Base-by-base conservation (phyloP, 2,888 invertebrate genomes). In the Acleris laterana region DNA sequence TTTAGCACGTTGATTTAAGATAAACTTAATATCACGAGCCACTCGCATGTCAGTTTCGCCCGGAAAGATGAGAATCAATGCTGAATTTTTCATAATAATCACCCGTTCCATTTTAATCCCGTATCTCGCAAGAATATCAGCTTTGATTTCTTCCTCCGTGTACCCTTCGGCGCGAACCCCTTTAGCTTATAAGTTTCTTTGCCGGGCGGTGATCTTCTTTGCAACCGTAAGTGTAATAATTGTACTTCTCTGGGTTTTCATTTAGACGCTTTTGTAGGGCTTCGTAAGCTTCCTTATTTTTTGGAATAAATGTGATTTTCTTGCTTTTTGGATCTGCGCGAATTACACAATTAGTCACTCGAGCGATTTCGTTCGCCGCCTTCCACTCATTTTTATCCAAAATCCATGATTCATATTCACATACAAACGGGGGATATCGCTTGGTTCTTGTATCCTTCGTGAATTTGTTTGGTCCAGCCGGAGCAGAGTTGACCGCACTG, bases 371-470 rank as follows among this genome's bases (percentile, higher is more conserved):
- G 19, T 53, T 53, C 7, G 53, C 53, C n/a, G 38, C 32, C 38
- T 53, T 53, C 53, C 53, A 53, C 53, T 32, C 19, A 17, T 53
- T n/a, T 17, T 38, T 38, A 19, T 38, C 13, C 9, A 19, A 32
- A 11, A 53, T 53, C 53, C 53, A 53, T 53, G 19, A 19, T 9
- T 53, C 53, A 53, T 38, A 38, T 38, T 53, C 38, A 53, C 53
- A 53, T 11, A 53, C 19, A 9, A 53, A 13, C 1, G 53, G 53
- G 19, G 32, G 53, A 17, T 53, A 53, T 32, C 38, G 32, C 13
- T 53, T 53, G 7, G 19, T 53, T 3, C 19, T n/a, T 19, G 9
- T 11, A 17, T 38, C 38, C 17, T 53, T 19, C n/a, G 11, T 13
- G 9, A n/a, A 11, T 44, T 44, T 44, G 44, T 13, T 13, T 44